Conservation (phyloP, 2,888 invertebrate genomes). For the Tupiocoris notatus region DNA sequence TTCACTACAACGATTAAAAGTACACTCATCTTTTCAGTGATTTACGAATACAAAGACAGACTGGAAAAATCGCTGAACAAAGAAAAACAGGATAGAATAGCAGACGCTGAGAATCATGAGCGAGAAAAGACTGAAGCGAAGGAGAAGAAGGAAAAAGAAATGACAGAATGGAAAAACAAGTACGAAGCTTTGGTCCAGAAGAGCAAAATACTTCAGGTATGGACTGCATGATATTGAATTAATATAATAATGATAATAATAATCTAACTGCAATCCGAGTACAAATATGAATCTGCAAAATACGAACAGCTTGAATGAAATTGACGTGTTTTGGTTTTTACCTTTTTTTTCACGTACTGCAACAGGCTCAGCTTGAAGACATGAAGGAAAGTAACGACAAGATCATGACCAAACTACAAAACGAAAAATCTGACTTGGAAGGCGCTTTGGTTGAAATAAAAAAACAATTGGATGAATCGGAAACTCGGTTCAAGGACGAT, state of each 20-base stretch:
- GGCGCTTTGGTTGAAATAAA: conserved; percentile 2
- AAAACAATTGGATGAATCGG: not conserved
- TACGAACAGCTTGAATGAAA: too few relatives aligned
- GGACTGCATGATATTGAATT: too few relatives aligned
- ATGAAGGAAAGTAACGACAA: conserved; percentile 57
- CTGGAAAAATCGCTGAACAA: conserved; percentile 61
- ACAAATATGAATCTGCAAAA: too few relatives aligned
- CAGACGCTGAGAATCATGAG: conserved; percentile 57
- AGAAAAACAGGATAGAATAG: conserved; percentile 60
- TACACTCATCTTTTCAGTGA: conserved; percentile 57
- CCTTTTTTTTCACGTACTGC: conserved; percentile 26
- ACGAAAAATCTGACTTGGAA: conserved; percentile 21
- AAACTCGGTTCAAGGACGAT: conserved; percentile 11
- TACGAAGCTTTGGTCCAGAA: conserved; percentile 60
- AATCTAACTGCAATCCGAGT: too few relatives aligned
- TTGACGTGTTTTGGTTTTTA: too few relatives aligned
- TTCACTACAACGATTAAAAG: too few relatives aligned
- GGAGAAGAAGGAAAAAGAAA: conserved; percentile 57
- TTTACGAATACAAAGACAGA: conserved; percentile 61
- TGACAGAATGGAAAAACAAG: conserved; percentile 57
- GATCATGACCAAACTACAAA: conserved; percentile 56
- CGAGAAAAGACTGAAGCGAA: conserved; percentile 57
- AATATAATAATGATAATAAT: too few relatives aligned
- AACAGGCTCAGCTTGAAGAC: conserved; percentile 59
- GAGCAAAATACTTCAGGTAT: conserved; percentile 57